phyloP scores from a whole-genome alignment of 2,888 invertebrate species.

The Caenorhabditis doughertyi region DNA sequence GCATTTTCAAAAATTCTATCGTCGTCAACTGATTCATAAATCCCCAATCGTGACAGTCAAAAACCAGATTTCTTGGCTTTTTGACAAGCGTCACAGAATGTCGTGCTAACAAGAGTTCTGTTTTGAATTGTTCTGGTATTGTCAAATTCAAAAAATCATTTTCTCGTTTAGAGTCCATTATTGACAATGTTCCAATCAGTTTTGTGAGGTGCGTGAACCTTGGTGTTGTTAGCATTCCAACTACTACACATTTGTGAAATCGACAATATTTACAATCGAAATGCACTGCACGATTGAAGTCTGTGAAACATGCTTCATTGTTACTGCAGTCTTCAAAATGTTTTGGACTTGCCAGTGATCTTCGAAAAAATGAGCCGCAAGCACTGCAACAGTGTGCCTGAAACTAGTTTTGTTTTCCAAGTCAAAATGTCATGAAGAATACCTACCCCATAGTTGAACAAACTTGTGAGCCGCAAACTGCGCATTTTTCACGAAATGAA shows the following conservation, averaged over 20 bases:
- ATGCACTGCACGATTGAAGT: neutral
- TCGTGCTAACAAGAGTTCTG: neutral
- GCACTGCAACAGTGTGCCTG: constrained; percentile 15
- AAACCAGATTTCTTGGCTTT: neutral
- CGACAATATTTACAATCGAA: constrained; percentile 10
- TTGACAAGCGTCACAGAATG: neutral
- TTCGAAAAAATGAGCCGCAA: constrained; percentile 3
- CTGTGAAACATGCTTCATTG: neutral
- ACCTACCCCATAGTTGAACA: constrained; percentile 13
- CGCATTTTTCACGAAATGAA: neutral
- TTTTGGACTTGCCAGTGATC: neutral
- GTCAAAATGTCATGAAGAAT: neutral
- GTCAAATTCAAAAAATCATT: neutral
- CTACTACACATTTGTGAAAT: constrained; percentile 6
- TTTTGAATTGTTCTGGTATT: neutral
- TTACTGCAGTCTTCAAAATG: constrained; percentile 3
- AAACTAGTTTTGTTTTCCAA: neutral
- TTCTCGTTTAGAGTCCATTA: constrained; percentile 5
- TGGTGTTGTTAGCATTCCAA: neutral
- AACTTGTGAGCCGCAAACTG: constrained; percentile 12
- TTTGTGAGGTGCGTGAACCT: neutral
- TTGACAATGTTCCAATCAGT: neutral
- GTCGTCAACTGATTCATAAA: constrained; percentile 11
- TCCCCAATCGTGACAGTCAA: constrained; percentile 17
- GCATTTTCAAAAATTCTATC: constrained; percentile 1